These are phyloP conservation scores for Gorsachius magnificus DNA, from an alignment of 2,797 vertebrate genomes.

Conservation along the genomic window DNA sequence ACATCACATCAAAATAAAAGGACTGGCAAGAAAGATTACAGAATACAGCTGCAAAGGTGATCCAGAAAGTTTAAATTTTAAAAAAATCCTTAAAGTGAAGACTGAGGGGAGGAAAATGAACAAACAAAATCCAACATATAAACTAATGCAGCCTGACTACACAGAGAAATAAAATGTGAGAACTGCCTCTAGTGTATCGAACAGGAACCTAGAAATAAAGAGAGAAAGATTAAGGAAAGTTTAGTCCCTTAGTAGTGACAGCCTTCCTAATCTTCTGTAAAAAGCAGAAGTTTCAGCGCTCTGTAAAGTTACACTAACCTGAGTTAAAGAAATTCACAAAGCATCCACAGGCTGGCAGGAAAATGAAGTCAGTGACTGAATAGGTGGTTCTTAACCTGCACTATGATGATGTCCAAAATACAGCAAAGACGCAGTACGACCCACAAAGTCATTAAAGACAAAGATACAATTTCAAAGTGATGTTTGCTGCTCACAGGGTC, in stretches of 20 bases:
- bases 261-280: background rate
- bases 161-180: background rate
- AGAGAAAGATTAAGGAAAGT: background rate
- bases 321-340: background rate
- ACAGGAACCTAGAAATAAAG: background rate
- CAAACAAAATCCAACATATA: background rate
- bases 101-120: background rate
- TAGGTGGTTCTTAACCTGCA: background rate
- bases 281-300: background rate
- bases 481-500: background rate
- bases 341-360: background rate
- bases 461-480: background rate
- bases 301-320: background rate
- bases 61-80: background rate
- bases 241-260: background rate
- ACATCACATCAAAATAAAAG: background rate
- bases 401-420: background rate
- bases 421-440: background rate
- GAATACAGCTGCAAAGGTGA: background rate
- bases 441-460: background rate
- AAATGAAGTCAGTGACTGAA: background rate
- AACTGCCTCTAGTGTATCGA: background rate
- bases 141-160: background rate
- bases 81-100: background rate
- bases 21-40: background rate